Evolutionary conservation across 2,888 invertebrate species (phyloP), one percentile per base, ranked within the genome.

Genomic region (Flexamia atlantica): DNA sequence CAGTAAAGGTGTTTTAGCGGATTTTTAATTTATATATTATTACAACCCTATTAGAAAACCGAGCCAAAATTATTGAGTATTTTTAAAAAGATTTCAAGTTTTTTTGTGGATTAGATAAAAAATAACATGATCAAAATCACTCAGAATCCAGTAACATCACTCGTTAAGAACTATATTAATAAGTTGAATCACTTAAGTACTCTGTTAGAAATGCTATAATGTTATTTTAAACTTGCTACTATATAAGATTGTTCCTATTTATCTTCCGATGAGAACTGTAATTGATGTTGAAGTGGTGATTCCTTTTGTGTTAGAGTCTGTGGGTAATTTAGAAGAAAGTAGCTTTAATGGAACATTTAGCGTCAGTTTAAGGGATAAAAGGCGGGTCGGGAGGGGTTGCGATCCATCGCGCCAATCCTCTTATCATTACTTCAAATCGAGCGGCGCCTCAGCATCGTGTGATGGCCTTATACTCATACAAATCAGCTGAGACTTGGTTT

Each of bases 241-340:
- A 17, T 3, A 46, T 28, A 28, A 64, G 28, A 20, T 28, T 64
- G 28, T 30, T 57, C 28, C 17, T 28, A 64, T 64, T 28, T 28
- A 30, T 30, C 30, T 64, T 14, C 28, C 28, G 64, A 64, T 28
- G 64, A 28, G 64, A 64, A 28, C 64, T 7, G 64, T 64, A 64
- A 64, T 64, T 64, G 64, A 64, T 64, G 64, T 64, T 28, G 64
- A 64, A 64, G 64, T 64, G 64, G 64, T 30, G 64, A 64, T 64
- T 64, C 64, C 64, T 64, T 28, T 64, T 64, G 64, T 64, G 28
- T 64, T 64, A 64, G 64, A 64, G 25, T 30, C 64, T 64, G 64
- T 64, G 64, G 64, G 64, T 64, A 64, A 64, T 64, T 64, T 64
- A 64, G 64, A 64, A 64, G 64, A 64, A 64, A 64, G 64, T 64